A percentile compares a stretch with the other conserved stretches of the same genome.
Conservation (phyloP, 1,140 invertebrate genomes). For the Rhopalosiphum maidis region DNA sequence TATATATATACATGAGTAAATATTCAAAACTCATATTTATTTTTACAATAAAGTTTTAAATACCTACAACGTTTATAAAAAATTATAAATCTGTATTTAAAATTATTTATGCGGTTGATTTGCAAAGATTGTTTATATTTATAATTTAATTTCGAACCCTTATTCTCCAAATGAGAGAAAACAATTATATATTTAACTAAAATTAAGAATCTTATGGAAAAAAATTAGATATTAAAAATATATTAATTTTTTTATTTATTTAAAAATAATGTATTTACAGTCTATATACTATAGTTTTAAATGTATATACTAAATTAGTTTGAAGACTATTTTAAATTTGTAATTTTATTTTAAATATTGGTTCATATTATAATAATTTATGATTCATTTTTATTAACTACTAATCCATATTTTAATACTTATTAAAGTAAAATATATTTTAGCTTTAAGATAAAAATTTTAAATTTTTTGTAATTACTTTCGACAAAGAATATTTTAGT, state of each 20-base stretch:
- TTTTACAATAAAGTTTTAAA: constrained; percentile 9
- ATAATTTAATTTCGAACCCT: not conserved
- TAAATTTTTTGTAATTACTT: too few relatives aligned
- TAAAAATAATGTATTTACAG: too few relatives aligned
- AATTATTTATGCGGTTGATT: not conserved
- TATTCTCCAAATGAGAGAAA: not conserved
- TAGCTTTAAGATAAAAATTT: too few relatives aligned
- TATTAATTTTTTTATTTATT: too few relatives aligned
- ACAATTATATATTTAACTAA: not conserved
- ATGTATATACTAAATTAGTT: too few relatives aligned
- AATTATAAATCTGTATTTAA: not conserved
- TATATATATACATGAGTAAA: not conserved
- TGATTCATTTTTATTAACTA: not conserved
- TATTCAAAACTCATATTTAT: not conserved
- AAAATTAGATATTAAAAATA: not conserved
- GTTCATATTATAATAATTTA: not conserved
- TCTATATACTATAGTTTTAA: too few relatives aligned
- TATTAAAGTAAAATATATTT: too few relatives aligned
- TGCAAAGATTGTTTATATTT: not conserved
- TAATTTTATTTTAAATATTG: not conserved
- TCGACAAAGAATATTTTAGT: too few relatives aligned
- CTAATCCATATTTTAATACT: too few relatives aligned
- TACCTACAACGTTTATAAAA: not conserved
- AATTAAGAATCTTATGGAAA: not conserved
- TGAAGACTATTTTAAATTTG: not conserved